Base-by-base conservation (phyloP, 2,888 invertebrate species). In the Morpho helenor region DNA sequence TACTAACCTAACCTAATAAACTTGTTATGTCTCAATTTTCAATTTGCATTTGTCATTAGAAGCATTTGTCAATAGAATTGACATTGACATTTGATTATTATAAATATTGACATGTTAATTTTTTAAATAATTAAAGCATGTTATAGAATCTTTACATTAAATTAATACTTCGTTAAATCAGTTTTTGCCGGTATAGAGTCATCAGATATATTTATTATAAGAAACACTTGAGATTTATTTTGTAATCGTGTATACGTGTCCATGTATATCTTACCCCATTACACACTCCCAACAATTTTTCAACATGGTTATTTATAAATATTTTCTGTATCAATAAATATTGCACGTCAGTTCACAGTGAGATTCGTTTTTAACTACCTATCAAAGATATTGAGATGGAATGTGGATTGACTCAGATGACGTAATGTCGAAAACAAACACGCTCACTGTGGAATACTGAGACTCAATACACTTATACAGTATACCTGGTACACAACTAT, bases 341-440 rank as follows among this genome's bases (percentile, higher is more conserved):
- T 40, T 48, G 41, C 71, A 72, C 74, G 73, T 70, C 59, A 55
- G 56, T 59, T 61, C 57, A 55, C 56, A n/a, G 49, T 48, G 53
- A 57, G 50, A 48, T 50, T 46, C 47, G 52, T 60, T 69, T 66
- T 65, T 64, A 65, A 68, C 69, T 73, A 68, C 63, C 60, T 72
- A 76, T 71, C 68, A 68, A 67, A 70, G 67, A 64, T 56, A 62
- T 59, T 64, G 60, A 60, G 63, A 68, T 68, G 66, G 68, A 69
- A 68, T 67, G 66, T 60, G 48, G 60, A 59, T 60, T 60, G 63
- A 57, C 70, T 68, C 66, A 62, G 72, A 73, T 88, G 87, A 88
- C 87, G 88, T 82, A 86, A 87, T 76, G 72, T 76, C 74, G 76
- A 85, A 87, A 86, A 86, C 78, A 87, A 84, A 85, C 81, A 80